Evolutionary conservation across 2,113 vertebrate genomes (phyloP).

Genomic region (Heterotis niloticus): DNA sequence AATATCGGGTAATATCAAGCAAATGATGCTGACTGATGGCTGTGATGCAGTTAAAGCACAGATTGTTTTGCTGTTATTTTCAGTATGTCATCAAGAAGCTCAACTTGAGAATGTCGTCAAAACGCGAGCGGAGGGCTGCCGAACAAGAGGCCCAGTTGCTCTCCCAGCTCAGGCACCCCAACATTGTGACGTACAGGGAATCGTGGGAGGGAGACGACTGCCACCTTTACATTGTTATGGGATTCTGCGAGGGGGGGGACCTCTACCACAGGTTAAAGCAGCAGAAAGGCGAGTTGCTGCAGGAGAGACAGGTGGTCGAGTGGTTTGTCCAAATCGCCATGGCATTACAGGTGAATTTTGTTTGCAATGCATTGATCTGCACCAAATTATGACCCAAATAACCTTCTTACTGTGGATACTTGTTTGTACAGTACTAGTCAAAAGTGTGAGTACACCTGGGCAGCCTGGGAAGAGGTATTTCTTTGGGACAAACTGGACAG

Average conservation of each 20-base stretch:
- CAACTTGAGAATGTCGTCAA: slow-evolving; percentile 80
- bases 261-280: slow-evolving; percentile 91
- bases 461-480: too few species aligned
- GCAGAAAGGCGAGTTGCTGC: slow-evolving; percentile 82
- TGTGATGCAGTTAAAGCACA: not conserved
- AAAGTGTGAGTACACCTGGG: too few species aligned
- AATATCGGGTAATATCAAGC: not conserved
- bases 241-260: slow-evolving; percentile 95
- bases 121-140: slow-evolving; percentile 77
- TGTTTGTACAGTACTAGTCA: not conserved
- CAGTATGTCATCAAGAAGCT: slow-evolving; percentile 95
- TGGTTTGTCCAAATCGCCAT: slow-evolving; percentile 98
- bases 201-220: slow-evolving; percentile 91
- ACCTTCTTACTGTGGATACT: not conserved
- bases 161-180: slow-evolving; percentile 86
- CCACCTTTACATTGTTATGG: slow-evolving; percentile 92
- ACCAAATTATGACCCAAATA: not conserved
- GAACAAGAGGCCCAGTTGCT: slow-evolving; percentile 94
- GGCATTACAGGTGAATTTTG: slow-evolving; percentile 85
- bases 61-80: slow-evolving; percentile 20
- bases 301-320: slow-evolving; percentile 89
- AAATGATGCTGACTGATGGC: not conserved
- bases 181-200: slow-evolving; percentile 93
- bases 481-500: too few species aligned
- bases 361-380: not conserved